Percentiles rank a stretch among this genome's conserved stretches.
These are phyloP conservation scores for Hemicrepidius hirtus DNA, from an alignment of 2,888 invertebrate species.

Conservation along the genomic window DNA sequence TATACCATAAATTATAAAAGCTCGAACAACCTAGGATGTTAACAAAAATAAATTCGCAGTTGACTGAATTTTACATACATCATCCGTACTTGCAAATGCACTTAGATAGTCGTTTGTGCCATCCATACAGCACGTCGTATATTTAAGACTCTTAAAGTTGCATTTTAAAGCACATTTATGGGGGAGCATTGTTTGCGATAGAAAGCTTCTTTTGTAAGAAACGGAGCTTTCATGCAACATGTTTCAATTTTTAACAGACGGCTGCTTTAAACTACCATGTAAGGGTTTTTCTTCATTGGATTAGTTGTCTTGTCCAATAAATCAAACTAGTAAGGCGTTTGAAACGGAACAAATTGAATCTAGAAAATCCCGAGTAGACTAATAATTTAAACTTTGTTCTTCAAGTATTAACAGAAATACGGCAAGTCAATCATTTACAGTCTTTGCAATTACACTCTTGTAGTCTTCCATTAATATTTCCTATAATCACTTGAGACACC, in stretches of 20 bases:
- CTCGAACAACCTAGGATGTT: neutral
- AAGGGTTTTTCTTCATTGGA: neutral
- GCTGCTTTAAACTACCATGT: too few relatives aligned
- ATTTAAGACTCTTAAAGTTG: neutral
- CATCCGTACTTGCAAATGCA: neutral
- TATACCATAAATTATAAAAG: slow-evolving; percentile 17
- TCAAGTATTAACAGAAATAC: slow-evolving; percentile 16
- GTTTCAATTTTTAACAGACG: neutral
- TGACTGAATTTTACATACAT: neutral
- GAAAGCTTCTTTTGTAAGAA: neutral
- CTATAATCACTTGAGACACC: slow-evolving; percentile 24
- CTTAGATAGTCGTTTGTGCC: slow-evolving; percentile 9
- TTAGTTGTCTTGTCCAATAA: neutral
- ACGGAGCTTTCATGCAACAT: neutral
- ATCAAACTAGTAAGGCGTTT: neutral
- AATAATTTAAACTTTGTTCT: slow-evolving; percentile 6
- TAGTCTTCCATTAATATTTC: slow-evolving; percentile 29
- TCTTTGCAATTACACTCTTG: slow-evolving; percentile 12
- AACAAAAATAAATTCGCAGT: slow-evolving; percentile 18
- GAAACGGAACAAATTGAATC: slow-evolving; percentile 4
- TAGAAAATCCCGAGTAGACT: slow-evolving; percentile 14
- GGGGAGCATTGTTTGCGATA: slow-evolving; percentile 9
- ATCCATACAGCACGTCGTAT: slow-evolving; percentile 1
- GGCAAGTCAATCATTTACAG: slow-evolving; percentile 19
- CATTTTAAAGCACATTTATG: neutral